Evolutionary conservation across 2,888 invertebrate species (phyloP), one percentile per base, ranked within the genome.

Genomic region (Odontothrips loti): DNA sequence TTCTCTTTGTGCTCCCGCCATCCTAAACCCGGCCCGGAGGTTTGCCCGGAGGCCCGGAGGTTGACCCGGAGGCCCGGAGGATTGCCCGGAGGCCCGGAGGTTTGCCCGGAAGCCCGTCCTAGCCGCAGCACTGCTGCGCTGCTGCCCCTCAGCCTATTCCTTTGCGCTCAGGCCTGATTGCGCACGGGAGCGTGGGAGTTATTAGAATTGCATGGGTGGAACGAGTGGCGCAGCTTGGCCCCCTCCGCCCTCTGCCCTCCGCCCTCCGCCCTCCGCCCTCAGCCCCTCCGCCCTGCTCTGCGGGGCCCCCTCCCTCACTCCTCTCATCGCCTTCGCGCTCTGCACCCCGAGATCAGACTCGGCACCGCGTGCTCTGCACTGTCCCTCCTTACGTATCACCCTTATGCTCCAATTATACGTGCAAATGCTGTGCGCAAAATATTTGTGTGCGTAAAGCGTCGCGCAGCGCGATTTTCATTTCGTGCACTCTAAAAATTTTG

Each of bases 111-210:
- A n/a, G n/a, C n/a, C n/a, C n/a, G 34, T 6, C 34, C 34, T 43
- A 6, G 34, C 34, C 34, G 6, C 34, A 43, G 34, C 6, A 43
- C 68, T 6, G 68, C 23, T 6, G 68, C 15, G 51, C 23, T 23
- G 4, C 68, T 11, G 23, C 11, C n/a, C 68, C 68, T 9, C 68
- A 51, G 15, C 23, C 51, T 68, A n/a, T 68, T 68, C 68, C 68
- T 68, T 68, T 68, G 68, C 68, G 68, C 23, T 68, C 68, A 68
- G 68, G 68, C 68, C 68, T 68, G 68, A 68, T 68, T 68, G 68
- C 68, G 68, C 68, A 23, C 68, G 68, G 68, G 68, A 68, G 68
- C 68, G 68, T 68, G 68, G 68, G 68, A 68, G 68, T 68, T 68
- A 68, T 68, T 68, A 68, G 68, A 68, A 68, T 68, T 68, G 68